Evolutionary conservation across 2,797 vertebrate species (phyloP), one percentile per base, ranked within the genome.

Genomic region (Nannoperca obscura): DNA sequence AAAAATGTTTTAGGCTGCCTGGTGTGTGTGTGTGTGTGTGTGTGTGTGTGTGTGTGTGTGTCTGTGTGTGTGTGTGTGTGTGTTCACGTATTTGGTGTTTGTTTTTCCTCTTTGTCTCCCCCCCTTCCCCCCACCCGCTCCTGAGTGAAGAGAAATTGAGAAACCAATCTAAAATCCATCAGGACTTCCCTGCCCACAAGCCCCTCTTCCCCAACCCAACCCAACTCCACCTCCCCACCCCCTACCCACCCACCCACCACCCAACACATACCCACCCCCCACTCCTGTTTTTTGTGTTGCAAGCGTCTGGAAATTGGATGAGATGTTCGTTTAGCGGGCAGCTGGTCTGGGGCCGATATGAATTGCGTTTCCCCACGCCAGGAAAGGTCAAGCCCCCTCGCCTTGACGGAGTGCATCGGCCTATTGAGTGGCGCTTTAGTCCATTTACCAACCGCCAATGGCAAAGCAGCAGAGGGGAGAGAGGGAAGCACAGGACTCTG

Each of bases 161-260:
- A 95, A 95, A 95, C 94, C 94, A 95, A 95, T 96, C 93, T 95
- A 95, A 95, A 95, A 95, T 95, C 95, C 95, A 95, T 95, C 94
- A 95, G 94, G 92, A 94, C 91, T 93, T 91, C 88, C 91, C 91
- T 93, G 88, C 92, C 90, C 90, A 91, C 92, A 86, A 91, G 85
- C 91, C 88, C 83, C 81, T 82, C 74, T 81, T 77, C 68, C 73
- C 65, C 76, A 71, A 61, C 71, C 70, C 65, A n/a, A 60, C 61
- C 60, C 70, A 59, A 22, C 64, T 70, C 64, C 22, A 57, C 36
- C 71, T 49, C 40, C n/a, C n/a, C n/a, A n/a, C n/a, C n/a, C n/a
- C n/a, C n/a, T n/a, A n/a, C 30, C 30, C 30, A 32, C 73, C 76
- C 22, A 82, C 79, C 81, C 81, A 74, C 74, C 76, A 83, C 82